These are phyloP conservation scores for Pseudoatta argentina DNA, from an alignment of 1,140 invertebrate genomes.

Conservation along the genomic window DNA sequence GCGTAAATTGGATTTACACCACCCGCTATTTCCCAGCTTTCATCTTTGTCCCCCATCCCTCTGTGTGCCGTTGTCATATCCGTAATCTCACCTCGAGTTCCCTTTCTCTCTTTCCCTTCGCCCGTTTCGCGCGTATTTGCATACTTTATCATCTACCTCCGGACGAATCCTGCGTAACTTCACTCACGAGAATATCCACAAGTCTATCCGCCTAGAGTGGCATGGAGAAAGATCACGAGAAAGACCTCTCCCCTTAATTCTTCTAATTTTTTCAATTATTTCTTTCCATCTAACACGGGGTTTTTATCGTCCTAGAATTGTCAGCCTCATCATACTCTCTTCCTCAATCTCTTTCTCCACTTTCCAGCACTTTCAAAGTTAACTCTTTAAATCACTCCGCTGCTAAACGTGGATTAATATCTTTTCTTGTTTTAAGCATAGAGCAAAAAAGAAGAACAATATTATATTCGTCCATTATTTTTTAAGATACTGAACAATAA, in stretches of 20 bases:
- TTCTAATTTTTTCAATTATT: constrained; percentile 48
- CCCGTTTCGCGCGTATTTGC: constrained; percentile 70
- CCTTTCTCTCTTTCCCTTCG: constrained; percentile 20
- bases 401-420: constrained; percentile 26
- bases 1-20: constrained; percentile 80
- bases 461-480: neutral
- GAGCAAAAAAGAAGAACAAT: neutral
- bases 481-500: neutral
- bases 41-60: neutral
- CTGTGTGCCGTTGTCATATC: constrained; percentile 61
- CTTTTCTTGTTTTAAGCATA: neutral
- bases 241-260: neutral
- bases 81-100: constrained; percentile 64
- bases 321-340: constrained; percentile 16
- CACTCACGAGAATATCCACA: constrained; percentile 51
- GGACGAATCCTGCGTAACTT: constrained; percentile 65
- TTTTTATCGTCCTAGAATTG: constrained; percentile 9
- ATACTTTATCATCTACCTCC: constrained; percentile 75
- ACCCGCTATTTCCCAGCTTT: constrained; percentile 72
- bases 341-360: neutral
- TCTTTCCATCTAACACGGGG: neutral
- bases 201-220: constrained; percentile 62
- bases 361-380: constrained; percentile 32
- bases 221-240: constrained; percentile 45
- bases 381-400: constrained; percentile 23